phyloP scores from a whole-genome alignment of 2,797 vertebrate species.

The Lepus oiostolus region DNA sequence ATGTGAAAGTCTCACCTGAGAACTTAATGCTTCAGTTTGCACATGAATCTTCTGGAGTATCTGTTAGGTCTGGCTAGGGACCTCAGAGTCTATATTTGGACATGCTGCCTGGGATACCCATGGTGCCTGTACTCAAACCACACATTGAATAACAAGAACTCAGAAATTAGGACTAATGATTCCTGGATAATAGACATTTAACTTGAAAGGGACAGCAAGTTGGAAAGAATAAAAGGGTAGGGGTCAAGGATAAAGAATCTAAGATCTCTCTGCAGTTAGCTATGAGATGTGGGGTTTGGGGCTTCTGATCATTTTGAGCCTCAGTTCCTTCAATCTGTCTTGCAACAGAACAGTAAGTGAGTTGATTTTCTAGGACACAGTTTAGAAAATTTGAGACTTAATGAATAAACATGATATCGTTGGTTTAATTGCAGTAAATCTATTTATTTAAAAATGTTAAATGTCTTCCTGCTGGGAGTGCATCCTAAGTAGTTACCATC shows the following conservation, averaged over 20 bases:
- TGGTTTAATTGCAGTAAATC: constrained; percentile 41
- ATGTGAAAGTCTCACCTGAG: neutral
- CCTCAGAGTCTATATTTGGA: neutral
- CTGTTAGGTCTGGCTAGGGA: neutral
- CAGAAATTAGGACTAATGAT: neutral
- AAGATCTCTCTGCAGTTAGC: neutral
- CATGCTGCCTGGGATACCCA: neutral
- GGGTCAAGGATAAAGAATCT: neutral
- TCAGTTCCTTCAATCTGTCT: neutral
- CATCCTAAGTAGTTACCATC: constrained; percentile 2
- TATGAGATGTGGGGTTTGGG: neutral
- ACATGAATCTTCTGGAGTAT: neutral
- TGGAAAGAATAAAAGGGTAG: neutral
- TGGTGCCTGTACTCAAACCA: neutral
- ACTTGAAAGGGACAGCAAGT: neutral
- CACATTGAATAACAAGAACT: neutral
- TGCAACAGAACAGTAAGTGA: neutral
- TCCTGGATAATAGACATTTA: neutral
- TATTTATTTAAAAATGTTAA: constrained; percentile 67
- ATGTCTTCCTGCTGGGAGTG: constrained; percentile 47
- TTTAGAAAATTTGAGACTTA: constrained; percentile 20
- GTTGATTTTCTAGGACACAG: constrained; percentile 12
- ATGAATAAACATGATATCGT: constrained; percentile 5
- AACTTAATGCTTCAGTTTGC: neutral
- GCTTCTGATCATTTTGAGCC: neutral